Evolutionary conservation across 2,888 invertebrate genomes (phyloP).

Genomic region (Mycalesis mineus): DNA sequence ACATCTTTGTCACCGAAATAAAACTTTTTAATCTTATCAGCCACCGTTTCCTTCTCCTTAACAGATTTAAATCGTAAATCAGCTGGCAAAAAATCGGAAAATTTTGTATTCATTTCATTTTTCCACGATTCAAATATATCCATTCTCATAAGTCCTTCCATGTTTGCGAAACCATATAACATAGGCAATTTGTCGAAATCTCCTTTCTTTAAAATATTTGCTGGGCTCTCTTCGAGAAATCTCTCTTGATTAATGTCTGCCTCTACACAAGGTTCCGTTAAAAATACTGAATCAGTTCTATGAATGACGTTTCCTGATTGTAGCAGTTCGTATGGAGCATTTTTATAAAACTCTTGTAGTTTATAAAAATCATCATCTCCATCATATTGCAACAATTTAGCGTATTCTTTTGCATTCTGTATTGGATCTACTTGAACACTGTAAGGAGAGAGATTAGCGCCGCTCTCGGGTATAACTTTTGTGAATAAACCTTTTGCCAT

Average conservation of each 20-base stretch:
- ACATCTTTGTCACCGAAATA: slow-evolving; percentile 43
- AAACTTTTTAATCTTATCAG: slow-evolving; percentile 37
- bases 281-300: slow-evolving; percentile 32
- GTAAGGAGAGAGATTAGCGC: slow-evolving; percentile 31
- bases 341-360: slow-evolving; percentile 47
- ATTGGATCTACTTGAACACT: slow-evolving; percentile 35
- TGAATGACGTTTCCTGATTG: slow-evolving; percentile 28
- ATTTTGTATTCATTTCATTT: slow-evolving; percentile 46
- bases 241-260: slow-evolving; percentile 29
- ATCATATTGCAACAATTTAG: slow-evolving; percentile 34
- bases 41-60: slow-evolving; percentile 39
- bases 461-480: slow-evolving; percentile 37
- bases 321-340: slow-evolving; percentile 36
- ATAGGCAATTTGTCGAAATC: slow-evolving; percentile 41
- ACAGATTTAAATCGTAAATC: slow-evolving; percentile 43
- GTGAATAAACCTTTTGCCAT: slow-evolving; percentile 33
- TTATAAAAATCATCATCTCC: slow-evolving; percentile 38
- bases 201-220: slow-evolving; percentile 38
- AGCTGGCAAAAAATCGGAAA: slow-evolving; percentile 50
- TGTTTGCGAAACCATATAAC: slow-evolving; percentile 42
- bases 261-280: slow-evolving; percentile 38
- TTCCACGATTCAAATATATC: slow-evolving; percentile 39
- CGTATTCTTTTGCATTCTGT: slow-evolving; percentile 34
- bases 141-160: slow-evolving; percentile 43
- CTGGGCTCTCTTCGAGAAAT: slow-evolving; percentile 43